Base-by-base conservation (phyloP, 2,888 invertebrate genomes). In the Meghimatium bilineatum region DNA sequence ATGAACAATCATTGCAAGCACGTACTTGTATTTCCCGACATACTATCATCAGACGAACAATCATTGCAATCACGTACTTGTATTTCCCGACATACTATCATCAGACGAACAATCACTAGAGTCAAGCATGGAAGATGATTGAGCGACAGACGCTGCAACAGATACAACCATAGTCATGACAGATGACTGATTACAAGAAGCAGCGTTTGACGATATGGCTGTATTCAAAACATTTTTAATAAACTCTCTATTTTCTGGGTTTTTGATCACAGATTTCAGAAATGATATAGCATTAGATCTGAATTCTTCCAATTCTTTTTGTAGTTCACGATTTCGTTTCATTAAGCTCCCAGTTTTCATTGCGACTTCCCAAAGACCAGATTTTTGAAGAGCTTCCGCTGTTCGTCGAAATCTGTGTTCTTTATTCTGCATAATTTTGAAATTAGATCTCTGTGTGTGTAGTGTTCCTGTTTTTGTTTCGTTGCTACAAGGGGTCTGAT, bases 281-380 rank as follows among this genome's bases (percentile, higher is more conserved):
- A 87, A 87, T 6, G 80, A 63, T 6, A 81, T 49, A 29, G 87
- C 84, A 63, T 87, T 86, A 20, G 71, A 63, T 71, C 82, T 76
- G 63, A 86, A 84, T 17, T 79, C 56, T 17, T 86, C 84, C n/a
- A 87, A 75, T 38, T 87, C 85, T 69, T 85, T 86, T 78, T 87
- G 86, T 2, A 87, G 83, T 52, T 86, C 83, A 20, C 74, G 32
- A 63, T 87, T 87, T 29, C 86, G 81, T 71, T 85, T 85, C 32
- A 87, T 84, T 23, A 87, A 60, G 34, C 79, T 82, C n/a, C 86
- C 86, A 60, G 86, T 86, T 56, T 87, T 86, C 84, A 86, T 87
- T 52, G 87, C 87, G 6, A 87, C 85, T 38, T 86, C 86, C 85
- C 86, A 86, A n/a, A 87, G 79, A 8, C 87, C 87, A 38, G 85